phyloP scores from a whole-genome alignment of 2,888 invertebrate species.

The Tinea trinotella region DNA sequence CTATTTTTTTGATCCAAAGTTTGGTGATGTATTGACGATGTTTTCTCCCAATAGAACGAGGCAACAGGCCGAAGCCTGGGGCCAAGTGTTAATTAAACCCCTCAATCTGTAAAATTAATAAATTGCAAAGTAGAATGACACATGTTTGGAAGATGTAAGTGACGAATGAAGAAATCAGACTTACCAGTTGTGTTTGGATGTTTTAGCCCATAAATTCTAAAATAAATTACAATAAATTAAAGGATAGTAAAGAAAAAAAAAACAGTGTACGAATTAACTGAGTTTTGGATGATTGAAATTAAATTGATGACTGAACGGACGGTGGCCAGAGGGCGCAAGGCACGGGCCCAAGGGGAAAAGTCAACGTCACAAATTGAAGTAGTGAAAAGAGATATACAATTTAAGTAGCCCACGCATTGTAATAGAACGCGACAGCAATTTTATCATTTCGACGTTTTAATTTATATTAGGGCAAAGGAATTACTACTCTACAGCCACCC shows the following conservation, averaged over 20 bases:
- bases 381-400: too few species aligned
- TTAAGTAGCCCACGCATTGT: too few species aligned
- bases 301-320: too few species aligned
- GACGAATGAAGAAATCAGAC: neutral
- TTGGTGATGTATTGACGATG: too few species aligned
- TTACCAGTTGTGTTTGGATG: neutral
- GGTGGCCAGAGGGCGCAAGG: too few species aligned
- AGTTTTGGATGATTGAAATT: too few species aligned
- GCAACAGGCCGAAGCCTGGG: conserved; percentile 66
- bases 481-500: too few species aligned
- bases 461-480: too few species aligned
- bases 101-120: conserved; percentile 1
- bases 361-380: too few species aligned
- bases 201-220: neutral
- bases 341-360: too few species aligned
- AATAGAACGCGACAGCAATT: too few species aligned
- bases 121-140: neutral
- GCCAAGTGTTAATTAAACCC: neutral
- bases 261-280: neutral
- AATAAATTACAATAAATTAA: neutral
- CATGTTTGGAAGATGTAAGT: neutral
- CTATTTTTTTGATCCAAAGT: conserved; percentile 23
- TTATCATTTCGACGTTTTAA: too few species aligned
- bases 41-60: conserved; percentile 22
- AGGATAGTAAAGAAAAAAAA: neutral